A percentile compares a stretch with the other conserved stretches of the same genome.
phyloP scores from a whole-genome alignment of 2,113 vertebrate genomes.

The Heliornis fulica region DNA sequence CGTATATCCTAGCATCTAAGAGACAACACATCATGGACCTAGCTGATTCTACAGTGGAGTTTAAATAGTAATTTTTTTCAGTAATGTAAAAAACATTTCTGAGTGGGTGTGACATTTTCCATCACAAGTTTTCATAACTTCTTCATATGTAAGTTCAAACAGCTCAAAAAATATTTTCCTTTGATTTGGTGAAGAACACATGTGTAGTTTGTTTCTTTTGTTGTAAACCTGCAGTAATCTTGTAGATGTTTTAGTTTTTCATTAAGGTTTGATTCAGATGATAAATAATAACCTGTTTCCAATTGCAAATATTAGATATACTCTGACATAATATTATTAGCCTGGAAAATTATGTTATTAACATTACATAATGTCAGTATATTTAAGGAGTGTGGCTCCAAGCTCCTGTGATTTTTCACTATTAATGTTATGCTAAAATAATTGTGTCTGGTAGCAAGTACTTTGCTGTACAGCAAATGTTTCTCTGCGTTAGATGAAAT shows the following conservation, averaged over 20 bases:
- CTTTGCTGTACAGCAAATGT: neutral
- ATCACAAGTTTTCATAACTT: neutral
- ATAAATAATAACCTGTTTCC: neutral
- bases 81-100: neutral
- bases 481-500: neutral
- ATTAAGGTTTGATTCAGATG: neutral
- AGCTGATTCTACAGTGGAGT: rapidly evolving
- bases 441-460: neutral
- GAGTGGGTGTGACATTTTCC: neutral
- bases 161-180: neutral
- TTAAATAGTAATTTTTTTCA: no score
- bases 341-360: constrained; percentile 19
- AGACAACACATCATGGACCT: neutral
- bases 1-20: neutral
- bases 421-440: neutral
- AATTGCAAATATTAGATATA: neutral
- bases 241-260: neutral
- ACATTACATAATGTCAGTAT: neutral
- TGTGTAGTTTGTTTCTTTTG: neutral
- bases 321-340: neutral
- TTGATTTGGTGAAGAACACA: neutral
- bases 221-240: neutral
- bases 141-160: neutral
- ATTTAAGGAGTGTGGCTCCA: neutral
- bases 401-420: neutral